Evolutionary conservation across 2,888 invertebrate genomes (phyloP), one percentile per base, ranked within the genome.

Genomic region (Andrena camellia): DNA sequence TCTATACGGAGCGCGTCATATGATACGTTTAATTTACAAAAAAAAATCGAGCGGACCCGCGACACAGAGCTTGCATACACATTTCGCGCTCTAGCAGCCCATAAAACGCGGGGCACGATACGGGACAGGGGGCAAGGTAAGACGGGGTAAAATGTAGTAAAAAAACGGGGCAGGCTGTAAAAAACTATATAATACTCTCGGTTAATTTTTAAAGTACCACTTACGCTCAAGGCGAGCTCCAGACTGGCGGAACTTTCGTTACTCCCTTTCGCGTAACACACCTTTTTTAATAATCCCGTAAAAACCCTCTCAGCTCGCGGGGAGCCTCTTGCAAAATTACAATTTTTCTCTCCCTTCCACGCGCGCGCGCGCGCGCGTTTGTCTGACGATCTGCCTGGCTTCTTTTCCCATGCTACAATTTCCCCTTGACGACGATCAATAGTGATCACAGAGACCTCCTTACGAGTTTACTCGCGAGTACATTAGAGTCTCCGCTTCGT

Each of bases 161-260:
- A n/a, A n/a, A n/a, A n/a, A n/a, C n/a, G n/a, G 78, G 76, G 72
- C 23, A n/a, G 60, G 81, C 68, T 84, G 73, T 83, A 85, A 83
- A 81, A 85, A 87, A 83, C 82, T 85, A 83, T 86, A 87, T 88
- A 89, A 91, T 90, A 90, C 88, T 89, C 84, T 79, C 81, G 86
- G 91, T 89, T 90, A 91, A 91, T 90, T 90, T 91, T 90, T 91
- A 77, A 86, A 91, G 90, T 79, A 86, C 85, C 86, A 87, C 90
- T 88, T 83, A 86, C 81, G 66, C 66, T 79, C 75, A 83, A 77
- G 84, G 81, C 81, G 83, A 84, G 79, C 84, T 62, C 63, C 71
- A 64, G 23, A 66, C 75, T 31, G 35, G 33, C 71, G 75, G 81
- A 86, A 86, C 74, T 86, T 86, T 84, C 82, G 76, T 74, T 84